Percentiles rank a stretch among this genome's conserved stretches.
Conservation (phyloP, 2,888 invertebrate genomes). For the Hypomecis punctinalis region DNA sequence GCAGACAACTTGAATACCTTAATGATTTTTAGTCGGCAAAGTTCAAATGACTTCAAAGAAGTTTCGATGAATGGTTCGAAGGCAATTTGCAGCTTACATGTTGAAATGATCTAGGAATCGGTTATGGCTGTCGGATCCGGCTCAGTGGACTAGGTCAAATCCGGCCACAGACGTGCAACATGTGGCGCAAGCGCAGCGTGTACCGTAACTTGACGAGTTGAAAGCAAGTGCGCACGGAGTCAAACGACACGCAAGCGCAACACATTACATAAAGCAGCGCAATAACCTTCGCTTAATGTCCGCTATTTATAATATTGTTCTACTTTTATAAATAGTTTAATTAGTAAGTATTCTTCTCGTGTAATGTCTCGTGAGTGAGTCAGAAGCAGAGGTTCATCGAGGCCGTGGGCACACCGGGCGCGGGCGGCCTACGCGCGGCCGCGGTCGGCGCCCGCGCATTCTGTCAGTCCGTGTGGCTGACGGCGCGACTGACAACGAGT, state of each 20-base stretch:
- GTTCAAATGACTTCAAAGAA: neutral
- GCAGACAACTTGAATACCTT: constrained; percentile 4
- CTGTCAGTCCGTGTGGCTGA: constrained; percentile 3
- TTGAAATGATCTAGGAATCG: neutral
- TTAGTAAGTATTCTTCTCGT: constrained; percentile 18
- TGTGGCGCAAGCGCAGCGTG: constrained; percentile 20
- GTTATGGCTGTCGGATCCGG: neutral
- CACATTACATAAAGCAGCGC: constrained; percentile 13
- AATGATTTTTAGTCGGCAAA: constrained; percentile 2
- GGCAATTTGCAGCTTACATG: neutral
- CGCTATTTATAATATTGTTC: constrained; percentile 31
- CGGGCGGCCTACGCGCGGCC: constrained; percentile 12
- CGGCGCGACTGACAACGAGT: constrained; percentile 13
- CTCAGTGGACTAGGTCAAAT: constrained; percentile 8
- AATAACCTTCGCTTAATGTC: constrained; percentile 27
- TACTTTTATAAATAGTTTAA: constrained; percentile 29
- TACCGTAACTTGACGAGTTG: constrained; percentile 7
- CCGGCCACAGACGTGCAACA: constrained; percentile 21
- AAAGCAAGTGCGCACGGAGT: constrained; percentile 10
- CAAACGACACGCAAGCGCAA: neutral
- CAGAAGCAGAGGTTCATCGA: constrained; percentile 30
- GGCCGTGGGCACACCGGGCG: constrained; percentile 6
- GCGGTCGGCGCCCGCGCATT: constrained; percentile 12
- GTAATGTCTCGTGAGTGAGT: constrained; percentile 16
- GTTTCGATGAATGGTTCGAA: neutral